Conservation (phyloP, 2,888 invertebrate species). For the Microchrysa polita region DNA sequence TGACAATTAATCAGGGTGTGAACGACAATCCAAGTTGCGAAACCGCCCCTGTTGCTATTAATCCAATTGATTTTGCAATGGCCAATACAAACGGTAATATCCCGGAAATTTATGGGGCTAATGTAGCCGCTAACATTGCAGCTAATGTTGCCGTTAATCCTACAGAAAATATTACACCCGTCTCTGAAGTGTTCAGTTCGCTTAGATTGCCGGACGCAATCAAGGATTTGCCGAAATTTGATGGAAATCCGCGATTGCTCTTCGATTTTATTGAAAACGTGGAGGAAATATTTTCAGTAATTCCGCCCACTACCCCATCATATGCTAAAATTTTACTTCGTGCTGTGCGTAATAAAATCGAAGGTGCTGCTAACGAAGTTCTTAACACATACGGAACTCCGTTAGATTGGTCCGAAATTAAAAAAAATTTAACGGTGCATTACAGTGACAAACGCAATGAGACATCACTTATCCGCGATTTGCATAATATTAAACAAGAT, state of each 20-base stretch:
- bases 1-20: no score
- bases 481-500: neutral
- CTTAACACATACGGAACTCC: conserved; percentile 12
- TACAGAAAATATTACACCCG: no score
- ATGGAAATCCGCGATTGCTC: conserved; percentile 37
- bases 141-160: no score
- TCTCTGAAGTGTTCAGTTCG: no score
- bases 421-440: conserved; percentile 15
- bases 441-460: conserved; percentile 31
- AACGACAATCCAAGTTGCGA: no score
- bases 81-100: no score
- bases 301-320: conserved; percentile 6
- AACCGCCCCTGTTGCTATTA: no score
- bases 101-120: no score
- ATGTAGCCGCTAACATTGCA: no score
- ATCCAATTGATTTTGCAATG: no score
- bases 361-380: conserved; percentile 31
- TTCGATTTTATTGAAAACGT: conserved; percentile 13
- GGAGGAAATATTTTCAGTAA: neutral
- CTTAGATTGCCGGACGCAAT: conserved; percentile 49
- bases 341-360: conserved; percentile 45
- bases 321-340: conserved; percentile 15
- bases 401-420: conserved; percentile 8
- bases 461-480: conserved; percentile 37
- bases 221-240: conserved; percentile 50